These are phyloP conservation scores for Neotoxoptera formosana DNA, from an alignment of 1,140 invertebrate species.

Conservation along the genomic window DNA sequence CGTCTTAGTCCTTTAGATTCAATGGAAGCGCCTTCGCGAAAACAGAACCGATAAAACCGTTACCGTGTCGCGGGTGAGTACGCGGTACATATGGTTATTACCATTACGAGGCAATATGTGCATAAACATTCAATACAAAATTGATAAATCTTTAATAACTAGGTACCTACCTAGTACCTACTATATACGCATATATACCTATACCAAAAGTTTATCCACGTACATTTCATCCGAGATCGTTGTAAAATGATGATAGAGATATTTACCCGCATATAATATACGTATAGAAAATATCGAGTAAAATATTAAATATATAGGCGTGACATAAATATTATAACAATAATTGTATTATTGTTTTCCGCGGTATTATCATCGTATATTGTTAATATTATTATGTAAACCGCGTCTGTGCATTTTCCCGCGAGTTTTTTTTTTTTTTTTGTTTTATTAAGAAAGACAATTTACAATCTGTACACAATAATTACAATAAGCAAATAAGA, in stretches of 20 bases:
- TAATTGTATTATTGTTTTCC: neutral
- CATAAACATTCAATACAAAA: neutral
- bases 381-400: neutral
- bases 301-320: neutral
- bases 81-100: neutral
- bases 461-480: too few species aligned
- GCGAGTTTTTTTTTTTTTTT: too few species aligned
- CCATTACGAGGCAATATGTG: neutral
- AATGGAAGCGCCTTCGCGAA: neutral
- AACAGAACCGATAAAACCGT: neutral
- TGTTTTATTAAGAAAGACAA: too few species aligned
- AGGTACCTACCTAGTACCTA: too few species aligned
- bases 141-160: slow-evolving; percentile 10
- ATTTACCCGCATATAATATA: neutral
- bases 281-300: neutral
- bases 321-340: neutral
- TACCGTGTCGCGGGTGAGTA: neutral
- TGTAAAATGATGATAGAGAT: neutral
- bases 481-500: too few species aligned
- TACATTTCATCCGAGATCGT: neutral
- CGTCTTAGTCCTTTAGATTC: neutral
- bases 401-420: neutral
- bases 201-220: neutral
- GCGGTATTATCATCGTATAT: neutral
- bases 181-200: too few species aligned